A percentile compares a stretch with the other conserved stretches of the same genome.
Evolutionary conservation across 1,140 invertebrate species (phyloP).

Genomic region (Zeugodacus cucurbitae): DNA sequence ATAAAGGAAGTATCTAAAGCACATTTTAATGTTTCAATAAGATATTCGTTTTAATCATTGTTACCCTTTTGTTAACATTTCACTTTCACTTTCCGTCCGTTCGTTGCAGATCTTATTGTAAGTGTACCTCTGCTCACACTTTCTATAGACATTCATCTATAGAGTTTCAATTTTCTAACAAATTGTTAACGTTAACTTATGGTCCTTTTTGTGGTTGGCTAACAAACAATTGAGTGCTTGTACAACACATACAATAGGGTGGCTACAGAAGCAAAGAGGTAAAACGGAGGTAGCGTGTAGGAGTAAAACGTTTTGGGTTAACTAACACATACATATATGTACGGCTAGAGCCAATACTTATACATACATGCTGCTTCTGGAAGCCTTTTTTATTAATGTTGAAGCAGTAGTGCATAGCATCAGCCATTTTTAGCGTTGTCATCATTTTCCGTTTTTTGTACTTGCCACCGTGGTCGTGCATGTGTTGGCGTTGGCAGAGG

Average conservation of each 20-base stretch:
- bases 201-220: constrained; percentile 7
- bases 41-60: neutral
- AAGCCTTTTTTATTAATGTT: neutral
- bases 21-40: neutral
- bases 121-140: too few relatives aligned
- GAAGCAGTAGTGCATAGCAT: neutral
- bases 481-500: neutral
- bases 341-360: neutral
- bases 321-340: neutral
- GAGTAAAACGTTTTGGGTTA: neutral
- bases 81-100: neutral
- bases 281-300: neutral
- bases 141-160: neutral
- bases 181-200: constrained; percentile 5
- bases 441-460: neutral
- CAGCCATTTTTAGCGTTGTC: neutral
- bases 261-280: neutral
- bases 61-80: neutral
- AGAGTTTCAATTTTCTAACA: neutral
- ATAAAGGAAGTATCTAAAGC: neutral
- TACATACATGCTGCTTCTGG: neutral
- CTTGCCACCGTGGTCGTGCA: neutral
- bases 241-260: neutral
- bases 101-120: neutral
- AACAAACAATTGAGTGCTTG: neutral